Conservation (phyloP, 2,888 invertebrate genomes). For the Aethes cnicana region DNA sequence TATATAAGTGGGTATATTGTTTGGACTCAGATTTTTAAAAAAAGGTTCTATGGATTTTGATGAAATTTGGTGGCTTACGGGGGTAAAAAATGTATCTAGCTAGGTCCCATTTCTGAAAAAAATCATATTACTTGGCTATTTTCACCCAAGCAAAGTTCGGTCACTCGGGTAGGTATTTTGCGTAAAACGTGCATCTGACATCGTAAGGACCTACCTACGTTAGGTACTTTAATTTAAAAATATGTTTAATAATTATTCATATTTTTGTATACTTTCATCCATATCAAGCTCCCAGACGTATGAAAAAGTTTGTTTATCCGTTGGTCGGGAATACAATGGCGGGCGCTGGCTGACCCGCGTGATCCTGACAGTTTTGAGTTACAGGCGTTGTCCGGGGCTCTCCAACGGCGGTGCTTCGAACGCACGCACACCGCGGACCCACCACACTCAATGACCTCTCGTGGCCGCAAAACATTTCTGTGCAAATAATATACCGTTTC, state of each 20-base stretch:
- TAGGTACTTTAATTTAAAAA: too few relatives aligned
- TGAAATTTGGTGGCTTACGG: too few relatives aligned
- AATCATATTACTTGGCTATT: too few relatives aligned
- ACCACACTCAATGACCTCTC: slow-evolving; percentile 18
- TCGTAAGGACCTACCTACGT: too few relatives aligned
- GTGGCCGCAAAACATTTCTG: slow-evolving; percentile 12
- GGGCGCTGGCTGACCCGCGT: slow-evolving; percentile 41
- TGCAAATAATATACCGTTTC: slow-evolving; percentile 16
- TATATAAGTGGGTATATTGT: too few relatives aligned
- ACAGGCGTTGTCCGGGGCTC: slow-evolving; percentile 34
- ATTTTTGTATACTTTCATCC: slow-evolving; percentile 25
- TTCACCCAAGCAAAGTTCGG: too few relatives aligned
- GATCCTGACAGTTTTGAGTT: slow-evolving; percentile 59
- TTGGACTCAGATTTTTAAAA: too few relatives aligned
- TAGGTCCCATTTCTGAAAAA: too few relatives aligned
- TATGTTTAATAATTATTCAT: slow-evolving; percentile 18
- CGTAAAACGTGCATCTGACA: too few relatives aligned
- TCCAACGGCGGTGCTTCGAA: slow-evolving; percentile 11
- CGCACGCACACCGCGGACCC: slow-evolving; percentile 17
- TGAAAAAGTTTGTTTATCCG: slow-evolving; percentile 33
- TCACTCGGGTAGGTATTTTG: too few relatives aligned
- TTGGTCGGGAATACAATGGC: slow-evolving; percentile 29
- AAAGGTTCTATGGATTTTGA: too few relatives aligned
- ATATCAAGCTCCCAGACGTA: slow-evolving; percentile 27
- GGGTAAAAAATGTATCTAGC: too few relatives aligned